Conservation (phyloP, 1,140 invertebrate genomes). For the Trigoniulus corallinus region DNA sequence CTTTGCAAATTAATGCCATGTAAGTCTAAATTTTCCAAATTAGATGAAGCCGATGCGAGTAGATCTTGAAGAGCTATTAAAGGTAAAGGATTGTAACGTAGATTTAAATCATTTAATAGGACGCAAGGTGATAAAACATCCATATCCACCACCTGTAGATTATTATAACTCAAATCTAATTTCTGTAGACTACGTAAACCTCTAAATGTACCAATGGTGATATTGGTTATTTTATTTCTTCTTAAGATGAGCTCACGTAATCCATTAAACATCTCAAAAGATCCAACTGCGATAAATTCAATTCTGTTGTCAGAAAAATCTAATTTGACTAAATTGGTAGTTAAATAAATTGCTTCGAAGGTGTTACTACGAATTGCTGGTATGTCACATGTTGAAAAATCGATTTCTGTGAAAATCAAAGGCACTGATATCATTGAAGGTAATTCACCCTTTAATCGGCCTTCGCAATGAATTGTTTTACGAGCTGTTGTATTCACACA, state of each 20-base stretch:
- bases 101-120: not conserved
- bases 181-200: not conserved
- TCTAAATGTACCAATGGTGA: not conserved
- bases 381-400: not conserved
- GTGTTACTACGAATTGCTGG: not conserved
- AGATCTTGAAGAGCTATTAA: not conserved
- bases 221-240: not conserved
- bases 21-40: not conserved
- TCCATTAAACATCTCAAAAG: not conserved
- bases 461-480: not conserved
- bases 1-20: not conserved
- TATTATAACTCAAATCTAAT: not conserved
- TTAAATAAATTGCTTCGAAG: not conserved
- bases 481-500: not conserved
- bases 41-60: not conserved
- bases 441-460: not conserved
- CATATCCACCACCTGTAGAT: not conserved
- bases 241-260: not conserved
- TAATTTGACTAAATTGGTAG: not conserved
- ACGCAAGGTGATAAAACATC: not conserved
- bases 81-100: not conserved
- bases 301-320: not conserved
- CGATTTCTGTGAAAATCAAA: not conserved
- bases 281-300: not conserved
- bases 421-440: not conserved